Percentiles rank a stretch among this genome's conserved stretches.
These are phyloP conservation scores for Emys orbicularis DNA, from an alignment of 2,797 vertebrate species.

Conservation along the genomic window DNA sequence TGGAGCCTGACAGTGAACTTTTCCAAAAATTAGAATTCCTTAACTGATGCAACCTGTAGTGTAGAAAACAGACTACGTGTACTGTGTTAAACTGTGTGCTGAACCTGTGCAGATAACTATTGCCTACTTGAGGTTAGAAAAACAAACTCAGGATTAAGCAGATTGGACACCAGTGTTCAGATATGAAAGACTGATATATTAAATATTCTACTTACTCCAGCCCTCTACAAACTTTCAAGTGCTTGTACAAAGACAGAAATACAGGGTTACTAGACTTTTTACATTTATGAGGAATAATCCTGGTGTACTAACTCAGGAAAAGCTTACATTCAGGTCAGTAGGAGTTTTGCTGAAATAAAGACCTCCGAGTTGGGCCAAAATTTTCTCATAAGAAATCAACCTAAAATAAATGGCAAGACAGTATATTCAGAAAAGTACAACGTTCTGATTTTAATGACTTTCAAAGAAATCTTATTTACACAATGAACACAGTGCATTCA, in stretches of 20 bases:
- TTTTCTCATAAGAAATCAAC: not conserved
- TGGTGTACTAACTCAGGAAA: not conserved
- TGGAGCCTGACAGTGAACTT: not conserved
- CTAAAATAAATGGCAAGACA: not conserved
- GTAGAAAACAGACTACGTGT: not conserved
- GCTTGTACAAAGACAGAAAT: not conserved
- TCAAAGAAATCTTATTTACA: constrained; percentile 83
- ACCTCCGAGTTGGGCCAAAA: not conserved
- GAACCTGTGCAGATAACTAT: not conserved
- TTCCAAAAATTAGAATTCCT: not conserved
- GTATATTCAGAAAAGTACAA: constrained; percentile 69
- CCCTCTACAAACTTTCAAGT: not conserved
- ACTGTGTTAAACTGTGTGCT: not conserved
- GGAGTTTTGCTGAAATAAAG: not conserved
- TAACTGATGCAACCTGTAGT: not conserved
- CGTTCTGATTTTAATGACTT: constrained; percentile 79
- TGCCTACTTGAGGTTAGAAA: not conserved
- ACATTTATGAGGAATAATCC: not conserved
- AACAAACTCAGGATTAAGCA: not conserved
- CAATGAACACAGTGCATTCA: constrained; percentile 72
- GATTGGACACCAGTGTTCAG: not conserved
- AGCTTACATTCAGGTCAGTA: not conserved
- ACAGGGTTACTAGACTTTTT: not conserved
- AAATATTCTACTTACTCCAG: not conserved
- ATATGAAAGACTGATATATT: not conserved